Evolutionary conservation across 2,113 vertebrate species (phyloP).

Genomic region (Rhea americana): DNA sequence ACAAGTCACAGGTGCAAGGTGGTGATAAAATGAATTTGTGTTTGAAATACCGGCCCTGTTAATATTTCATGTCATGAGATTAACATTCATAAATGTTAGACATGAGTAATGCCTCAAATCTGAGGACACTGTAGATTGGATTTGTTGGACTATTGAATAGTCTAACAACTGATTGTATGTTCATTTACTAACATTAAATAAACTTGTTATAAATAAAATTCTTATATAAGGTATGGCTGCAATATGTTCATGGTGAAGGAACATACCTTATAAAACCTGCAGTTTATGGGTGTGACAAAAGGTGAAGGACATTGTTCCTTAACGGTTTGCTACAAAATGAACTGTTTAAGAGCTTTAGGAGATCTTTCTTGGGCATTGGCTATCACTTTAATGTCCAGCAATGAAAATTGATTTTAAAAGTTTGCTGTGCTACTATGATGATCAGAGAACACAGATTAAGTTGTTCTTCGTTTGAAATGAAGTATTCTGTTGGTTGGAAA

Average conservation of each 20-base stretch:
- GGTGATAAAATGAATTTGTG: constrained; percentile 50
- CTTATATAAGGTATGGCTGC: background rate
- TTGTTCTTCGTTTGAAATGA: background rate
- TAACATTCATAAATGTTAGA: background rate
- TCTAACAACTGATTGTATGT: background rate
- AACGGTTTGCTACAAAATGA: background rate
- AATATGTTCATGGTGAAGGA: constrained; percentile 59
- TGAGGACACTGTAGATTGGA: background rate
- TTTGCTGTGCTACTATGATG: constrained; percentile 53
- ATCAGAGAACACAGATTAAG: background rate
- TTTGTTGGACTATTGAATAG: background rate
- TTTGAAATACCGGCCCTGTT: background rate
- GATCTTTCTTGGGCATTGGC: background rate
- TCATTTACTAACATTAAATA: constrained; percentile 34
- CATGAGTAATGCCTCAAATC: background rate
- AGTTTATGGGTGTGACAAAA: background rate
- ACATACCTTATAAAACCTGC: constrained; percentile 41
- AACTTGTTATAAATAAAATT: constrained; percentile 9
- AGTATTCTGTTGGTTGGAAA: background rate
- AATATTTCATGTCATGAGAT: background rate
- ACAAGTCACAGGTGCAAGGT: constrained; percentile 5
- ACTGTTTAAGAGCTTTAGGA: background rate
- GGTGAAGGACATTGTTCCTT: constrained; percentile 12
- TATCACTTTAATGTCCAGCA: background rate
- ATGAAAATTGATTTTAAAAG: constrained; percentile 55